Base-by-base conservation (phyloP, 2,888 invertebrate genomes). In the Drosophila meridionalis region DNA sequence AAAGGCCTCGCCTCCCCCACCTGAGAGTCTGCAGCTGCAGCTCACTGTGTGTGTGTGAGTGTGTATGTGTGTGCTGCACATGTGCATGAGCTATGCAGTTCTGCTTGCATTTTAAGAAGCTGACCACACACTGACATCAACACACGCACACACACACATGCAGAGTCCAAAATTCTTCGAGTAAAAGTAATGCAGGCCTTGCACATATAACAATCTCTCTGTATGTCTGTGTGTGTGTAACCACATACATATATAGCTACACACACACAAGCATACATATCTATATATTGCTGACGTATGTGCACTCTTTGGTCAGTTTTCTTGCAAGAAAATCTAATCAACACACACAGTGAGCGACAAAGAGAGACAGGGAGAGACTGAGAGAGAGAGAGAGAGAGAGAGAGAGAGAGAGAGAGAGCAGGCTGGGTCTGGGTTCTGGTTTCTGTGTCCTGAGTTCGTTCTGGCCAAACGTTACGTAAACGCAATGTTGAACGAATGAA, bases 271-370 rank as follows among this genome's bases (percentile, higher is more conserved):
- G 30, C n/a, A 38, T 26, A 28, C 30, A 20, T n/a, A 36, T 53
- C 12, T 63, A 48, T 62, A 52, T 50, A 38, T 36, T 79, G 77
- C 78, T 90, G 89, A 90, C 78, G 90, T 85, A 82, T 78, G 78
- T 76, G 76, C 52, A 86, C 89, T 80, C 90, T 90, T 86, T 87
- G 87, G 89, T 90, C 87, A 90, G 87, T 89, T 87, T 90, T 90
- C 87, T 87, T 87, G 76, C 89, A 87, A 87, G 87, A 90, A 86
- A 87, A 87, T 86, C 85, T 86, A 86, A 86, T 86, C 86, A 86
- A 88, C 85, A 88, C 86, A 88, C 88, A 75, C 71, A 76, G 9
- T 20, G 20, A 20, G 20, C 20, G 20, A 20, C 12, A 47, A 5
- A 20, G 3, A 47, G 9, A n/a, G 59, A 6, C 3, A 14, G 1